Base-by-base conservation (phyloP, 2,888 invertebrate species). In the Axea sp. region DNA sequence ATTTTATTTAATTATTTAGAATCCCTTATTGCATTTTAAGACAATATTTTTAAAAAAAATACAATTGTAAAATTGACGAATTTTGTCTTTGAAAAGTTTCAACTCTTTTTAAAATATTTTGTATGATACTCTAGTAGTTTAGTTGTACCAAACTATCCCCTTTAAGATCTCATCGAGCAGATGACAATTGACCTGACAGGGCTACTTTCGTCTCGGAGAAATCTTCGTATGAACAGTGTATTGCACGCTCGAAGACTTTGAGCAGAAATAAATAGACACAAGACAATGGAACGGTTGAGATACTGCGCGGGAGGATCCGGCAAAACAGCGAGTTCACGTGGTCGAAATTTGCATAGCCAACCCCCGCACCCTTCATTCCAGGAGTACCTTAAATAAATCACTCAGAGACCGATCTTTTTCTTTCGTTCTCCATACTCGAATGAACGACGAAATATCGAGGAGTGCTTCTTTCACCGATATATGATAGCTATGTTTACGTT, bases 271-370 rank as follows among this genome's bases (percentile, higher is more conserved):
- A 84, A 85, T 84, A 83, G 82, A 77, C 79, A 75, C 77, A 80
- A 85, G 81, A 84, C 85, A 84, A 85, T 85, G 83, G 81, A 73
- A 75, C 45, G 73, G 69, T 75, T 55, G 78, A 77, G 77, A 64
- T 74, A 65, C 68, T 68, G 72, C 62, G 68, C 69, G 68, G 67
- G 68, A 65, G 68, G 65, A 59, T 62, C 65, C 77, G 77, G 75
- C 76, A 77, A 77, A 75, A 81, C 78, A 76, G 67, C 78, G 73
- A 77, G 80, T 81, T 83, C 82, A 77, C 82, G 81, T 83, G 81
- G 79, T 78, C 78, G 76, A 84, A 85, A 84, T 85, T 85, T 84
- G 84, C 85, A 85, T 71, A 64, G 84, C 75, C 81, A 81, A 78
- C 80, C 80, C 82, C 79, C 81, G 76, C 76, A 31, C 28, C 19